phyloP scores from a whole-genome alignment of 2,113 vertebrate genomes.

The Pangasianodon hypophthalmus region DNA sequence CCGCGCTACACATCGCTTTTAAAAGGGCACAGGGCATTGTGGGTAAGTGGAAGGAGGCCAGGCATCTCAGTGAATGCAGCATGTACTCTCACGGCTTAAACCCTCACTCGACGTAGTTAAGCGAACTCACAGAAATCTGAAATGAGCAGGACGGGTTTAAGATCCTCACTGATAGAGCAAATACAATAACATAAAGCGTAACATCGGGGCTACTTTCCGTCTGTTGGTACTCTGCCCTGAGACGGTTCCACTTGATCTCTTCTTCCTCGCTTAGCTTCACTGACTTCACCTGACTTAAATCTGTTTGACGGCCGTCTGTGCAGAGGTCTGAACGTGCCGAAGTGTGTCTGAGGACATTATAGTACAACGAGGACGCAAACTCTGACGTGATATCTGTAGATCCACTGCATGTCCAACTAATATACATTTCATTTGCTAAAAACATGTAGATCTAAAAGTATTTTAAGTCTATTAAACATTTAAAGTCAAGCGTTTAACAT shows the following conservation, averaged over 20 bases:
- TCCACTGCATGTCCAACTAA: neutral
- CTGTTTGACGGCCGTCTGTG: neutral
- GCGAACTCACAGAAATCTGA: neutral
- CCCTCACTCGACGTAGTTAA: neutral
- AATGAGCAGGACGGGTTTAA: neutral
- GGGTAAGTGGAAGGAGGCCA: conserved; percentile 44
- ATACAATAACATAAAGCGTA: neutral
- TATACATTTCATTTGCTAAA: no score
- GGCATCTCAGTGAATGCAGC: conserved; percentile 40
- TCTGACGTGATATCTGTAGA: neutral
- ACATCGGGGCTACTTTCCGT: neutral
- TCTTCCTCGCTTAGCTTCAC: neutral
- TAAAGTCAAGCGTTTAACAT: no score
- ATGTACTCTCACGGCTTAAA: conserved; percentile 12
- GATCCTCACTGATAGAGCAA: neutral
- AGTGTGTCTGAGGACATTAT: neutral
- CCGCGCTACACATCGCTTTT: conserved; percentile 47
- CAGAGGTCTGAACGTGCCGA: neutral
- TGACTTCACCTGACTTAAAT: neutral
- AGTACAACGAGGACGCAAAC: neutral
- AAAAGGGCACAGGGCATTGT: conserved; percentile 47
- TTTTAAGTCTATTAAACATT: no score
- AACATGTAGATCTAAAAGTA: no score
- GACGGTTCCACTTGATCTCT: no score
- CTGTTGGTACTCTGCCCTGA: neutral